Base-by-base conservation (phyloP, 2,797 vertebrate species). In the Argya squamiceps region DNA sequence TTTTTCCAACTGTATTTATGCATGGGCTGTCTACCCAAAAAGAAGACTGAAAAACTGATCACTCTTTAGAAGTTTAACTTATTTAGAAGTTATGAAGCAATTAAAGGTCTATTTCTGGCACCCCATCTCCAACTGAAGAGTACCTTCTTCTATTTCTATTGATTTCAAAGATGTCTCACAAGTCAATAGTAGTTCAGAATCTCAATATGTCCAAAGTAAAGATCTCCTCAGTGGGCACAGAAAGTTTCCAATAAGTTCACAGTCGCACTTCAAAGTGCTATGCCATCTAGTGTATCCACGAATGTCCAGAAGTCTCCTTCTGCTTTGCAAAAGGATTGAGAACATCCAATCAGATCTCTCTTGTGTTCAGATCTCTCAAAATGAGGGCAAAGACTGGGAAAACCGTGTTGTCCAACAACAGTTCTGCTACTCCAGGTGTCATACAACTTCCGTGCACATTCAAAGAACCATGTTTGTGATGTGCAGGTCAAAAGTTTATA, bases 331-430 rank as follows among this genome's bases (percentile, higher is more conserved):
- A 82, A 91, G 74, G 26, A 59, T n/a, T 52, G 10, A 88, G 36
- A 93, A 88, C 50, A 88, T 36, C 74, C 75, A 91, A 46, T 7
- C 22, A 37, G 29, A 56, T 46, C 50, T 37, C 14, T 56, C 47
- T 85, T 96, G 79, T 68, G n/a, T 75, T 93, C 88, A 95, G 53
- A 59, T 70, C n/a, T 82, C 56, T 88, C 73, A 84, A 96, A 94
- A 92, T 5, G 2, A 20, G 13, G 14, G 26, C 83, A 94, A 83
- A 95, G n/a, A 53, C 75, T 4, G 37, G 53, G 92, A 96, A 97
- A 96, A 92, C n/a, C 69, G 84, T 46, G 59, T 92, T 47, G 59
- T 93, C 19, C 84, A 78, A 60, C 80, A 95, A 75, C 78, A 83
- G 70, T 92, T 96, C 90, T 92, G 64, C 86, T 90, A 71, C 65